phyloP scores from a whole-genome alignment of 2,113 vertebrate species.

The Mesocricetus auratus region DNA sequence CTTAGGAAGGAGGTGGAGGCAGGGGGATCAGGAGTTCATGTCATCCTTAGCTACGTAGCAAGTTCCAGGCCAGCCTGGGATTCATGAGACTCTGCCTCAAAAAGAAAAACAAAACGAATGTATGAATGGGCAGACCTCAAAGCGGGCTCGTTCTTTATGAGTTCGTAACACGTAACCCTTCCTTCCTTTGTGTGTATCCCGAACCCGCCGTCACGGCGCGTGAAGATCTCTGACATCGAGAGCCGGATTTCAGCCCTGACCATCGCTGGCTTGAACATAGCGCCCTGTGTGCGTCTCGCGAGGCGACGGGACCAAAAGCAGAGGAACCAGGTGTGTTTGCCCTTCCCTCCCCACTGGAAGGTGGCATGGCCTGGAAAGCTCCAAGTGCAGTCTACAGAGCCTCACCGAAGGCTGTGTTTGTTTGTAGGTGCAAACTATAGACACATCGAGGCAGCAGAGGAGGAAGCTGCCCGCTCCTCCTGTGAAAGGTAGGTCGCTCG shows the following conservation, averaged over 20 bases:
- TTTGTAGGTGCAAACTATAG: slow-evolving; percentile 94
- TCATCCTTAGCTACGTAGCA: background rate
- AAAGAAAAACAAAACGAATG: background rate
- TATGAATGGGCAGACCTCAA: background rate
- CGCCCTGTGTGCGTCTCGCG: slow-evolving; percentile 91
- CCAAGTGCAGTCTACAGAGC: background rate
- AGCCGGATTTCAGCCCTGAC: slow-evolving; percentile 97
- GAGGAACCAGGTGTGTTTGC: slow-evolving; percentile 85
- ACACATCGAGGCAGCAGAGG: slow-evolving; percentile 96
- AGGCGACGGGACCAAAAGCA: slow-evolving; percentile 87
- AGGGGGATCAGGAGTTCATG: too few relatives aligned
- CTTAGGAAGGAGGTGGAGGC: background rate
- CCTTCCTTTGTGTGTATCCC: background rate
- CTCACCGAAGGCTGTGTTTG: slow-evolving; percentile 53
- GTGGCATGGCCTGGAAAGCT: slow-evolving; percentile 63
- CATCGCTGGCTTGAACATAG: slow-evolving; percentile 95
- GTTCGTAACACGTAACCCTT: background rate
- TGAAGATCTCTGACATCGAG: slow-evolving; percentile 97
- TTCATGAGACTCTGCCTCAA: background rate
- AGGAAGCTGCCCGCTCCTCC: slow-evolving; percentile 97
- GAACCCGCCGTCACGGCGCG: slow-evolving; percentile 67
- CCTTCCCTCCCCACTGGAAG: background rate
- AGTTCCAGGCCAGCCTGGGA: background rate
- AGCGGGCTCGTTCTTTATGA: background rate
- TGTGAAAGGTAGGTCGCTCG: slow-evolving; percentile 88